phyloP scores from a whole-genome alignment of 2,797 vertebrate genomes.

The Hephaestus fuliginosus region DNA sequence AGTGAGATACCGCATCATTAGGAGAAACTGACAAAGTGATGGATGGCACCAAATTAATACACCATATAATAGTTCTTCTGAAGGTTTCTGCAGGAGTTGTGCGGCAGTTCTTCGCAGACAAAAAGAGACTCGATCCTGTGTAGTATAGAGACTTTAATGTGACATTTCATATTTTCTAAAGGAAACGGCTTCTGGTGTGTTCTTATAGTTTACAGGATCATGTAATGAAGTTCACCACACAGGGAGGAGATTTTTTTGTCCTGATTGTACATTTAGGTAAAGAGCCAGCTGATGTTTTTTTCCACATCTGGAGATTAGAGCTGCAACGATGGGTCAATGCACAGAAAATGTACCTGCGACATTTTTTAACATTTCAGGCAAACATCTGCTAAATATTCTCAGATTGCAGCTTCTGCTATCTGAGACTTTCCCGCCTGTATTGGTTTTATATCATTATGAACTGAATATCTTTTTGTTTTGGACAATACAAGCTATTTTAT shows the following conservation, averaged over 20 bases:
- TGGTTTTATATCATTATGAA: neutral
- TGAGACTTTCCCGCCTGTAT: neutral
- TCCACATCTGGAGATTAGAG: neutral
- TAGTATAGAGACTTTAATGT: neutral
- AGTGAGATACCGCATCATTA: conserved; percentile 36
- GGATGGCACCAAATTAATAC: conserved; percentile 21
- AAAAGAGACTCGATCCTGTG: neutral
- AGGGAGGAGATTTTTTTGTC: neutral
- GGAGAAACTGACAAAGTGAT: conserved; percentile 36
- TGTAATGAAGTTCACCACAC: neutral
- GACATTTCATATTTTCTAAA: neutral
- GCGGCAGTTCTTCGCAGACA: neutral
- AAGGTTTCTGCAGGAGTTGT: neutral
- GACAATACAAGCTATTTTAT: neutral
- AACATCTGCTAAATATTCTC: neutral
- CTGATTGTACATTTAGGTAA: neutral
- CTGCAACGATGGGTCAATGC: neutral
- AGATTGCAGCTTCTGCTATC: neutral
- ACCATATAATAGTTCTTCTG: conserved; percentile 1
- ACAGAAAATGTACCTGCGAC: neutral
- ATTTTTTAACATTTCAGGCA: neutral
- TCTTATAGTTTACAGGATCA: neutral
- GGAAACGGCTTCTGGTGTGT: neutral
- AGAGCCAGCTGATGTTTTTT: neutral
- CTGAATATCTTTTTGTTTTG: neutral